phyloP scores from a whole-genome alignment of 2,888 invertebrate species.

The Eupsilia transversa region DNA sequence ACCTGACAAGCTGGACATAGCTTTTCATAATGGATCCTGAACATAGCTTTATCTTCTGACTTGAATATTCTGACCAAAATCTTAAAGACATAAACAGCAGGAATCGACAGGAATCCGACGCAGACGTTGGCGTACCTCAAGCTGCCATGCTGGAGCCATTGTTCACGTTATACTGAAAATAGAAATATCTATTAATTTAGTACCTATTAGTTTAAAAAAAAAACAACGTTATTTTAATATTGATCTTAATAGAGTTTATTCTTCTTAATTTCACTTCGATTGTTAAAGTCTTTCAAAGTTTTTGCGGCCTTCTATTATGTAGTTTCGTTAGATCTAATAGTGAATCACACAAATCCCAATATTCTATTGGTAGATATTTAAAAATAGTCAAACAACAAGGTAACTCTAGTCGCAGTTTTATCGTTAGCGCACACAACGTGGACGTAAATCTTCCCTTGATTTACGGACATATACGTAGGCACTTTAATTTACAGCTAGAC shows the following conservation, averaged over 20 bases:
- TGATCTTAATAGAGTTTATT: neutral
- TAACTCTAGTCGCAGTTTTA: conserved; percentile 62
- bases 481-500: conserved; percentile 80
- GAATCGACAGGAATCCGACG: neutral
- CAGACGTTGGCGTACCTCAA: neutral
- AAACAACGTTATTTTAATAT: neutral
- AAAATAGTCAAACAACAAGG: conserved; percentile 67
- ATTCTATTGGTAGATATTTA: conserved; percentile 57
- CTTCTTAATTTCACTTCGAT: neutral
- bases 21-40: neutral
- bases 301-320: neutral
- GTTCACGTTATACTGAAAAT: neutral
- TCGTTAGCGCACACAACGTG: conserved; percentile 66
- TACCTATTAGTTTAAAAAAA: too few species aligned
- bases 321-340: conserved; percentile 11
- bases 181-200: neutral
- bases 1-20: neutral
- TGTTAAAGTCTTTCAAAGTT: neutral
- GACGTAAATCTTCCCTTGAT: conserved; percentile 83
- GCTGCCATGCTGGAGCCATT: conserved; percentile 7
- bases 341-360: conserved; percentile 25
- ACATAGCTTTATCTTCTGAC: neutral
- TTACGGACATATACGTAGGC: conserved; percentile 78
- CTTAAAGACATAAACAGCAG: too few species aligned
- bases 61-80: neutral